Evolutionary conservation across 1,140 invertebrate genomes (phyloP).

Genomic region (Teleogryllus occipitalis): DNA sequence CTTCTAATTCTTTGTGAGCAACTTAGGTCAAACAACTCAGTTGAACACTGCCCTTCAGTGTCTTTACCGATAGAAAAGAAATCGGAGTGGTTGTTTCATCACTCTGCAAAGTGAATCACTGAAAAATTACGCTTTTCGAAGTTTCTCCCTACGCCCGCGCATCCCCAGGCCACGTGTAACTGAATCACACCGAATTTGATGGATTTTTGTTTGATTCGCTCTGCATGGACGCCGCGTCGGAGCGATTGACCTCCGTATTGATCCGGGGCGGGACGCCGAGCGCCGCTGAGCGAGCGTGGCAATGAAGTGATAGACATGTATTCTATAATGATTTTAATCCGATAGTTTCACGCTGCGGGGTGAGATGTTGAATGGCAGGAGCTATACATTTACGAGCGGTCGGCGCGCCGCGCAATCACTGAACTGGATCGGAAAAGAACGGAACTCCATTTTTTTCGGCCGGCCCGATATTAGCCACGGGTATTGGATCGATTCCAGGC

Average conservation of each 20-base stretch:
- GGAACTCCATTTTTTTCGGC: background rate
- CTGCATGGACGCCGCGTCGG: background rate
- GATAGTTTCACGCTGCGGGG: background rate
- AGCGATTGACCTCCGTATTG: background rate
- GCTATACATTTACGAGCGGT: background rate
- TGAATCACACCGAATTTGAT: background rate
- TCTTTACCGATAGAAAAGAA: too few species aligned
- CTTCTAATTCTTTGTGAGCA: too few species aligned
- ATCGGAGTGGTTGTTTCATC: too few species aligned
- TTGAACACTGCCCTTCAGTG: too few species aligned
- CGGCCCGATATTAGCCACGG: too few species aligned
- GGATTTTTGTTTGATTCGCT: background rate
- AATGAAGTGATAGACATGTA: background rate
- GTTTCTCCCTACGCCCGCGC: too few species aligned
- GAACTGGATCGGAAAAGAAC: background rate
- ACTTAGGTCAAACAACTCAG: too few species aligned
- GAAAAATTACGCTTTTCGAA: too few species aligned
- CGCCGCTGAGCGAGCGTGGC: background rate
- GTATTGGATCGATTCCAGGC: too few species aligned
- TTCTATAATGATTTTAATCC: background rate
- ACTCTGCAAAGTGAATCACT: too few species aligned
- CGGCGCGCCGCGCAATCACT: background rate
- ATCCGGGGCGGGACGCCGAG: background rate
- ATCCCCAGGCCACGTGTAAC: background rate
- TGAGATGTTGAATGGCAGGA: background rate